Evolutionary conservation across 2,888 invertebrate genomes (phyloP), one percentile per base, ranked within the genome.

Genomic region (Synergus laeviventris): DNA sequence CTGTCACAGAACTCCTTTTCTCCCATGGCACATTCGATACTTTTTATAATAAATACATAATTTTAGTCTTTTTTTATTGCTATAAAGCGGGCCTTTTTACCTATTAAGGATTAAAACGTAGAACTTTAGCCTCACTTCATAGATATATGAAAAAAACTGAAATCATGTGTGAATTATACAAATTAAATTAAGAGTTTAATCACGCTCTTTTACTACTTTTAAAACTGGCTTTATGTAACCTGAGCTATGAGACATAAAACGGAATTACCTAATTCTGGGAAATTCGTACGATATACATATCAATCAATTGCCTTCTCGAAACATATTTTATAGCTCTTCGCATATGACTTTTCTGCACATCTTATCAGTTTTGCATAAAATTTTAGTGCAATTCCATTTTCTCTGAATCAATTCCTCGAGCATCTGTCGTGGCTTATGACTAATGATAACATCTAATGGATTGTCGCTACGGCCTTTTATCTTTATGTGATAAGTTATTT

Each of bases 221-320:
- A 7, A 24, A 24, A 24, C 24, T 59, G 0, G 21, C 24, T 0
- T 54, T 1, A 54, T 18, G 54, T 18, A 2, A 54, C 18, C 24
- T 59, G 14, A 59, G 11, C 59, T 12, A 24, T 59, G 11, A 59
- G 59, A 59, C 24, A 5, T 59, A 5, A 59, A 14, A 59, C 24
- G 12, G 39, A 64, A 12, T 64, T 64, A 12, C 18, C 21, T 39
- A n/a, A 39, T 21, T 39, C 7, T 8, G 18, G 21, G 42, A 42
- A 64, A 64, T 64, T 64, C 21, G n/a, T 39, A 42, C 42, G 39
- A 38, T 42, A 64, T 42, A 64, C 64, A 64, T 64, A 64, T 64
- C 64, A 64, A 64, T 42, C 7, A 64, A 64, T 64, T 39, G 42
- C 64, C 24, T 64, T 64, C 18, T 5, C 18, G 21, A 42, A 64